Conservation (phyloP, 1,140 invertebrate genomes). For the Neodiprion pinetum region DNA sequence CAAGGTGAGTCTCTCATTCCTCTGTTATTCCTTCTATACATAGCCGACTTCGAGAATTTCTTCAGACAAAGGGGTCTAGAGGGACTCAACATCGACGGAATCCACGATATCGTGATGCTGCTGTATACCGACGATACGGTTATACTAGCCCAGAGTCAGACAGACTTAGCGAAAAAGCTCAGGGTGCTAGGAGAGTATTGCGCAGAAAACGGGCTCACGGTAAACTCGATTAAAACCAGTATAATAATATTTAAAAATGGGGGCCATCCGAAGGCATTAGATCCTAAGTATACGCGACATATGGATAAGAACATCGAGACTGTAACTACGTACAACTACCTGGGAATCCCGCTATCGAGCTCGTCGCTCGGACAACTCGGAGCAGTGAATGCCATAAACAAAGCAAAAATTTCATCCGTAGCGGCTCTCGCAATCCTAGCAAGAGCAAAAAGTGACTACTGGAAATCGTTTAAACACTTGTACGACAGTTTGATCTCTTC, state of each 20-base stretch:
- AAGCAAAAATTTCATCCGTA: conserved; percentile 13
- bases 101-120: conserved; percentile 20
- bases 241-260: conserved; percentile 32
- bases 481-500: conserved; percentile 18
- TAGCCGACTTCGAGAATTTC: conserved; percentile 28
- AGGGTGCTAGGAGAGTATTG: conserved; percentile 28
- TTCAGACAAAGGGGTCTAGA: conserved; percentile 15
- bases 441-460: conserved; percentile 12
- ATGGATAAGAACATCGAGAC: conserved; percentile 4
- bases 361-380: conserved; percentile 7
- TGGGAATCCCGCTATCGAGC: conserved; percentile 10
- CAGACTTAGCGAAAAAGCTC: conserved; percentile 19
- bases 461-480: neutral
- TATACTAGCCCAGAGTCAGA: conserved; percentile 13
- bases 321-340: conserved; percentile 13
- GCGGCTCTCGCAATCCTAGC: conserved; percentile 7
- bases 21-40: conserved; percentile 27
- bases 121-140: conserved; percentile 27
- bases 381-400: neutral
- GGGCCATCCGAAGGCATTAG: conserved; percentile 6
- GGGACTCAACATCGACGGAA: conserved; percentile 18
- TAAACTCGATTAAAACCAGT: conserved; percentile 38
- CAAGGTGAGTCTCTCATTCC: conserved; percentile 28
- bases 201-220: conserved; percentile 19
- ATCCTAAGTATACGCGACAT: neutral